phyloP scores from a whole-genome alignment of 2,888 invertebrate species.

The Drosophila pegasa region DNA sequence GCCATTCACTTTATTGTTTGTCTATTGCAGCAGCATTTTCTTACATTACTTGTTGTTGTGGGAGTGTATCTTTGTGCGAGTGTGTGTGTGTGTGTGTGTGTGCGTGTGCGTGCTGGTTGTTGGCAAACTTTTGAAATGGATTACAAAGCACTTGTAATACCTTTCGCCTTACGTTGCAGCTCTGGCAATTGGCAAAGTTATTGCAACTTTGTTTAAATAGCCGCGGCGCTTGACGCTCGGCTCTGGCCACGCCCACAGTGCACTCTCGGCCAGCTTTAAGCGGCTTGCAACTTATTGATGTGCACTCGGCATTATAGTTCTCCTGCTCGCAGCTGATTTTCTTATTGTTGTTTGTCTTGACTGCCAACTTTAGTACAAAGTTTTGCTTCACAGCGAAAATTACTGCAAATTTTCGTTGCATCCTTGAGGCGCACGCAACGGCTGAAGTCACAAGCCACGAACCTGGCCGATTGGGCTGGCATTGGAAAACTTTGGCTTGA shows the following conservation, averaged over 20 bases:
- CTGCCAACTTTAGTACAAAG: conserved; percentile 33
- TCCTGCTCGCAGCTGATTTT: not conserved
- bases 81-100: conserved; percentile 3
- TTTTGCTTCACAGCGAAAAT: conserved; percentile 21
- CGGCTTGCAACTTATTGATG: conserved; percentile 56
- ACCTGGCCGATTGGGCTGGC: not conserved
- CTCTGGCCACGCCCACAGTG: not conserved
- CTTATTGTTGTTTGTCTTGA: conserved; percentile 26
- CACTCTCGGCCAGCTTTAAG: not conserved
- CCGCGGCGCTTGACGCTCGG: conserved; percentile 1
- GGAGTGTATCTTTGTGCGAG: not conserved
- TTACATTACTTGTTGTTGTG: conserved; percentile 15
- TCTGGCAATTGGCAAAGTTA: conserved; percentile 60
- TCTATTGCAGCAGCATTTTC: conserved; percentile 60
- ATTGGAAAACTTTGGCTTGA: conserved; percentile 4
- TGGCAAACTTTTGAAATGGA: conserved; percentile 69
- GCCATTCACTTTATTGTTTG: conserved; percentile 69
- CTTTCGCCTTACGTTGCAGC: conserved; percentile 33
- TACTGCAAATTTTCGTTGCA: conserved; percentile 20
- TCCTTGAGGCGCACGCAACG: conserved; percentile 32
- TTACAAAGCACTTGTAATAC: conserved; percentile 71
- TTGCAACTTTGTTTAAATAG: conserved; percentile 73
- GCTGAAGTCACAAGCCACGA: conserved; percentile 12
- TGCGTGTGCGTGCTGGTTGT: conserved; percentile 7
- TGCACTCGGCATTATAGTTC: conserved; percentile 46